Percentiles rank a stretch among this genome's conserved stretches.
Evolutionary conservation across 2,113 vertebrate species (phyloP).

Genomic region (Thinocorus orbignyianus): DNA sequence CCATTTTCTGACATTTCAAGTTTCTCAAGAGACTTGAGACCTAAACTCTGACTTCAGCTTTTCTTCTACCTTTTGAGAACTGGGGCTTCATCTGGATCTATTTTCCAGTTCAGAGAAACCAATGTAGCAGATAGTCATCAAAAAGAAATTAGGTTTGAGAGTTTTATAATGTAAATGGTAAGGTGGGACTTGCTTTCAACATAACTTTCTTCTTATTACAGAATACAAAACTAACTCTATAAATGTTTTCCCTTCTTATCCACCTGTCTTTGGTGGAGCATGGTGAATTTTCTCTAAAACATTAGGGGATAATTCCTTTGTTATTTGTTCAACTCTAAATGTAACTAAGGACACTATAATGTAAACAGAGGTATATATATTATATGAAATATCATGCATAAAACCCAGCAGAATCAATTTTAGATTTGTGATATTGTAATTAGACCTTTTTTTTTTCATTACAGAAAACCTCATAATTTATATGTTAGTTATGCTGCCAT

Average conservation of each 20-base stretch:
- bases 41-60: neutral
- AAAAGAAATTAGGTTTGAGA: neutral
- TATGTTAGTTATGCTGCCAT: neutral
- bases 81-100: neutral
- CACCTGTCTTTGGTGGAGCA: neutral
- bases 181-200: neutral
- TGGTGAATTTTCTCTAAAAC: neutral
- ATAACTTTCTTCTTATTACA: neutral
- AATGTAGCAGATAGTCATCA: neutral
- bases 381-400: neutral
- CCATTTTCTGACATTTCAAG: neutral
- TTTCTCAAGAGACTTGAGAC: neutral
- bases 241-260: neutral
- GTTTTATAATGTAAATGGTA: neutral
- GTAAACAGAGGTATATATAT: neutral
- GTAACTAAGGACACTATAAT: neutral
- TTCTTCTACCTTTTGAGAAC: neutral
- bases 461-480: neutral
- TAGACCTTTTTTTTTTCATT: neutral
- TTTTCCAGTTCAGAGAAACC: neutral
- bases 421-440: neutral
- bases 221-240: neutral
- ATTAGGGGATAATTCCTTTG: neutral
- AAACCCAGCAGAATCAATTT: neutral
- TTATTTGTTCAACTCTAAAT: neutral